Base-by-base conservation (phyloP, 2,797 vertebrate genomes). In the Poecile montanus region DNA sequence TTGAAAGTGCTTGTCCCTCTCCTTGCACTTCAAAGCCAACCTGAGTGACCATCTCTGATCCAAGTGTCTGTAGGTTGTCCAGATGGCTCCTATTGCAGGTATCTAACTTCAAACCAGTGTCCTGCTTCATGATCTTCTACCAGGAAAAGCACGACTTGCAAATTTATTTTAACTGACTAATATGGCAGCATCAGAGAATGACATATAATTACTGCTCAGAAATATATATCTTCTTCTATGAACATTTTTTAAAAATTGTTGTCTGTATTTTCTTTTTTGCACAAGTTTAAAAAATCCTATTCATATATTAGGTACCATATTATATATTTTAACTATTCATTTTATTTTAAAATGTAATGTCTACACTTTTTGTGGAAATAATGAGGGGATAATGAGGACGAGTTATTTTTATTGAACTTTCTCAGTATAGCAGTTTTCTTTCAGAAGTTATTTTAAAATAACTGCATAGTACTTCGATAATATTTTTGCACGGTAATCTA, bases 331-430 rank as follows among this genome's bases (percentile, higher is more conserved):
- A 81, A 50, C 11, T 54, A 34, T 50, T 50, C 4, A 38, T 8
- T 9, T 11, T 61, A 47, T 66, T 82, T 72, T 42, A 34, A 57
- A 68, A 65, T 40, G 1, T 22, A 76, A 47, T 61, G 2, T 54
- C 9, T 53, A n/a, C 1, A 40, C 65, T 79, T 74, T 68, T 18
- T 10, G 4, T 19, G 8, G 15, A 47, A 54, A 45, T n/a, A 71
- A 32, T 12, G 3, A 15, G 2, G 11, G 16, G 3, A 2, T 36
- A 16, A 6, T 1, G 12, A 5, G 3, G 20, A 51, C 27, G 8
- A 29, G 9, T 29, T 58, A 38, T 27, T 50, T 36, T 19, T 51
- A 21, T 32, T 66, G n/a, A 66, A 38, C 6, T 56, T 9, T 66
- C 13, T 47, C n/a, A 38, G 17, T 26, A 21, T 21, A 25, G 38